Conservation (phyloP, 2,797 vertebrate species). For the Glossophaga mutica region DNA sequence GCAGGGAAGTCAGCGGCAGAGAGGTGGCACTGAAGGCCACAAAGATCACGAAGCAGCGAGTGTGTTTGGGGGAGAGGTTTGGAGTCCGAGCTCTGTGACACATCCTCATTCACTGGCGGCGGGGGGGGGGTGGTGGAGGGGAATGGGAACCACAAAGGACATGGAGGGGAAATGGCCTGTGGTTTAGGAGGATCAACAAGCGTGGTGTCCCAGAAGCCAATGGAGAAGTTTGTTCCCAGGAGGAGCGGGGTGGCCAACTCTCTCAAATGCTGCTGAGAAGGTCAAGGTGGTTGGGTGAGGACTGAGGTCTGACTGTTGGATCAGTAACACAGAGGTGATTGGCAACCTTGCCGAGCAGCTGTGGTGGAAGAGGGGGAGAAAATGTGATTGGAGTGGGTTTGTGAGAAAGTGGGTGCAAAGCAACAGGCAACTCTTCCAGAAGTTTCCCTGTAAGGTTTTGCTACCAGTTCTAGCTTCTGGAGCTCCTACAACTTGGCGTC, state of each 20-base stretch:
- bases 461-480: neutral
- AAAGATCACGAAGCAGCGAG: neutral
- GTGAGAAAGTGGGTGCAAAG: neutral
- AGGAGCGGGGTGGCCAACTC: neutral
- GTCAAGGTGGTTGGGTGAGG: neutral
- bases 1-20: neutral
- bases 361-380: neutral
- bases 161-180: neutral
- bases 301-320: neutral
- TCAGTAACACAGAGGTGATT: neutral
- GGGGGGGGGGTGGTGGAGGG: neutral
- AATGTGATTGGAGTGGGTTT: neutral
- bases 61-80: neutral
- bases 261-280: neutral
- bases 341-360: neutral
- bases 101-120: neutral
- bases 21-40: neutral
- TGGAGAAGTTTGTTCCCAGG: neutral
- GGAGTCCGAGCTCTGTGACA: neutral
- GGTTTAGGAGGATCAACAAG: neutral
- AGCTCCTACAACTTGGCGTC: neutral
- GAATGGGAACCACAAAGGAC: neutral
- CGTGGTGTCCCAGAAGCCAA: neutral
- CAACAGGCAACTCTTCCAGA: neutral
- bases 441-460: neutral